Base-by-base conservation (phyloP, 1,140 invertebrate species). In the Mamestra configurata region DNA sequence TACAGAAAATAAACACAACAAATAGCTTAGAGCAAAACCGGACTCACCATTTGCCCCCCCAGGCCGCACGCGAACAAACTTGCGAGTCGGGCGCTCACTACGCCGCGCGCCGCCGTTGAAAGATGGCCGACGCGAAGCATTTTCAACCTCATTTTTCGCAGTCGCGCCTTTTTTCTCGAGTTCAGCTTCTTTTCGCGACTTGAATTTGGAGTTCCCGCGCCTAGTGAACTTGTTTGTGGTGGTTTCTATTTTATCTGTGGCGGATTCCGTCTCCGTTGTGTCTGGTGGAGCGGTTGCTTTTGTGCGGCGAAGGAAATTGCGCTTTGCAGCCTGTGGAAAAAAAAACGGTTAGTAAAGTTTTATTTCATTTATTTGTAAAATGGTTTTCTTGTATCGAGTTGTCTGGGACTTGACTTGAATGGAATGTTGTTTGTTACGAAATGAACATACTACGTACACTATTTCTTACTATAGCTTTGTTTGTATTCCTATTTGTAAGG, bases 31-130 rank as follows among this genome's bases (percentile, higher is more conserved):
- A 84, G 71, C 53, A 73, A 84, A 90, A 91, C 89, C 89, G 88
- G 89, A 94, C 93, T 94, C 84, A 94, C 93, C 83, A 84, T 89
- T 92, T 78, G 90, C 90, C 91, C 91, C 92, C 83, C 91, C 90
- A 85, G 81, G 83, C 72, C 88, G 78, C 51, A 91, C 82, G 37
- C 92, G 89, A 79, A 76, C 81, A 83, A 92, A 93, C 82, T 86
- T 88, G 79, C 92, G 87, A 35, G 59, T 84, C 66, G 84, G 89
- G 77, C 87, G 86, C 84, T 92, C 93, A 92, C 77, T 91, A 59
- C 89, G 89, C 81, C 86, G 79, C 85, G 88, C 83, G 75, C 79
- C 81, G 71, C 79, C 81, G 76, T 73, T 89, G 76, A 82, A 88
- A 83, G 89, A 89, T 88, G 91, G 86, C 81, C 81, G 85, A 51